Conservation (phyloP, 2,113 vertebrate species). For the Menura novaehollandiae region DNA sequence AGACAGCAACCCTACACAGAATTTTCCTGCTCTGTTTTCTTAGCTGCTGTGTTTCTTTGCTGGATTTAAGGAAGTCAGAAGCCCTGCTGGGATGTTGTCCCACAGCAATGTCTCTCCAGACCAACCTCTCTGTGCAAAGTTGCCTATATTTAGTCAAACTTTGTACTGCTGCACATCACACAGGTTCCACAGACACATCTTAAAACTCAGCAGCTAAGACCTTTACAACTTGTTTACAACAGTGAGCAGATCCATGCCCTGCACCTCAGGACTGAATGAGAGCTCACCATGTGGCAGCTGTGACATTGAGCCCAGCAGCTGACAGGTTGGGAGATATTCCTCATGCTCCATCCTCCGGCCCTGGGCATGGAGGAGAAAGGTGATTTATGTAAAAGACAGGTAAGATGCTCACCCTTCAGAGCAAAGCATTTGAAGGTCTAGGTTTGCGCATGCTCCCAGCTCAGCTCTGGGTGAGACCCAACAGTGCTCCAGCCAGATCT, state of each 20-base stretch:
- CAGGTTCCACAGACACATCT: background rate
- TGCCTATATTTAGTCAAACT: background rate
- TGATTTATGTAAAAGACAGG: background rate
- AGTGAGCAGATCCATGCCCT: background rate
- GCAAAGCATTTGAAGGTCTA: background rate
- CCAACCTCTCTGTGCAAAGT: background rate
- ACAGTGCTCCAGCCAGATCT: background rate
- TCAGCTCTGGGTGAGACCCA: background rate
- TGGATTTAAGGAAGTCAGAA: background rate
- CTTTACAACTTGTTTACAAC: background rate
- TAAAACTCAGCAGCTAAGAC: background rate
- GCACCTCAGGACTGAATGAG: background rate
- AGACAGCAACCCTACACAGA: background rate
- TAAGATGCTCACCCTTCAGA: background rate
- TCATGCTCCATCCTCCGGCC: background rate
- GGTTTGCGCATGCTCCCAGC: background rate
- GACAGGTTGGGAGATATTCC: background rate
- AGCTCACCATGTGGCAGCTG: rapidly evolving
- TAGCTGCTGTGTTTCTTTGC: background rate
- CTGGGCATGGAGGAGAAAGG: background rate
- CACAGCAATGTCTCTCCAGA: background rate
- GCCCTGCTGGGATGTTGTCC: background rate
- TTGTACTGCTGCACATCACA: background rate
- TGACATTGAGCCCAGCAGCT: rapidly evolving
- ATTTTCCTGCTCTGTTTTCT: background rate